A percentile compares a stretch with the other conserved stretches of the same genome.
Conservation (phyloP, 1,140 invertebrate genomes). For the Drosophila pruinosa region DNA sequence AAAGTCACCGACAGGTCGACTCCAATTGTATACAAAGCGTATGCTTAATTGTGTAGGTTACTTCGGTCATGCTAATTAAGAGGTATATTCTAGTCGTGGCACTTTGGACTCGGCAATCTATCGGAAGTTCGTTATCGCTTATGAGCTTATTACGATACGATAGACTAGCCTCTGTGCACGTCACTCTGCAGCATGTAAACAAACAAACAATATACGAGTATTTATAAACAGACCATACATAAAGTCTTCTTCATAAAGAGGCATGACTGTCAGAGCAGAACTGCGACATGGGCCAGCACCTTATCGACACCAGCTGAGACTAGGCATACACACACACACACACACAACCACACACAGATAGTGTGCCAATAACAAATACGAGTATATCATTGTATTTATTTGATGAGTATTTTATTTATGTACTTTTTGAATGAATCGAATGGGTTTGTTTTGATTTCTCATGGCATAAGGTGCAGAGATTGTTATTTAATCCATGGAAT, state of each 20-base stretch:
- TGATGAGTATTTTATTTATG: conserved; percentile 9
- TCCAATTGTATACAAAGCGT: neutral
- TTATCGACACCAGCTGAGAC: conserved; percentile 43
- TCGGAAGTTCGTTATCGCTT: neutral
- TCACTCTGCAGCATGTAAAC: conserved; percentile 61
- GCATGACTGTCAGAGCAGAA: conserved; percentile 53
- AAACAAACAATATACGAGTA: conserved; percentile 12
- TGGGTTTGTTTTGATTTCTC: conserved; percentile 34
- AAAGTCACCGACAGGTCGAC: neutral
- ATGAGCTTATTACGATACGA: neutral
- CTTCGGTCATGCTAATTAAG: neutral
- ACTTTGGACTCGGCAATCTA: neutral
- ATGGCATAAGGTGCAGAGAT: neutral
- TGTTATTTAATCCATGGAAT: neutral
- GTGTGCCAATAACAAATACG: conserved; percentile 5
- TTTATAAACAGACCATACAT: conserved; percentile 18
- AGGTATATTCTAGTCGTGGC: neutral
- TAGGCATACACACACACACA: too few species aligned
- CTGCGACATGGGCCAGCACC: conserved; percentile 3
- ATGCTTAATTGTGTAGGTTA: neutral
- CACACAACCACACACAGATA: conserved; percentile 7
- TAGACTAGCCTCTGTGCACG: conserved; percentile 10
- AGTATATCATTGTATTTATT: neutral
- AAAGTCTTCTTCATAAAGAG: conserved; percentile 55
- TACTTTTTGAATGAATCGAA: conserved; percentile 11